Conservation (phyloP, 2,113 vertebrate species). For the Laticauda colubrina region DNA sequence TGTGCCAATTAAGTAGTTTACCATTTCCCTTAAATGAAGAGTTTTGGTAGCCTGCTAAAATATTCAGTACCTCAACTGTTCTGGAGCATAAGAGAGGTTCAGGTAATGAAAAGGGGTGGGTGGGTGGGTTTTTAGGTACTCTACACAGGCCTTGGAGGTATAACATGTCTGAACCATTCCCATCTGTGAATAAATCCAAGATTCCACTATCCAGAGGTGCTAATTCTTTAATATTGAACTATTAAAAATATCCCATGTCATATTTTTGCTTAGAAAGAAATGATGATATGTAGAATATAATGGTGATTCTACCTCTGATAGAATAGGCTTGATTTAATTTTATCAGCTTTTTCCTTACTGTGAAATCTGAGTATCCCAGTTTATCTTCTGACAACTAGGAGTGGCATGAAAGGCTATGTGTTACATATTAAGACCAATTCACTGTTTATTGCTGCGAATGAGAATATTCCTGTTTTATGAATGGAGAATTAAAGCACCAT, state of each 20-base stretch:
- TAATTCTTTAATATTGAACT: constrained; percentile 36
- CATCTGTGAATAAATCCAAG: constrained; percentile 35
- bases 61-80: constrained; percentile 53
- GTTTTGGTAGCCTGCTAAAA: constrained; percentile 42
- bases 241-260: not conserved
- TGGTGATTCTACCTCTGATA: constrained; percentile 46
- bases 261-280: constrained; percentile 35
- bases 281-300: constrained; percentile 21
- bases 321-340: constrained; percentile 9
- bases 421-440: constrained; percentile 9
- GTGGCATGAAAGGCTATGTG: not conserved
- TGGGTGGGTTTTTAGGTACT: constrained; percentile 49
- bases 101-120: constrained; percentile 25
- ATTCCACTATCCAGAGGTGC: constrained; percentile 40
- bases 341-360: constrained; percentile 14
- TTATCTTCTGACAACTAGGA: not conserved
- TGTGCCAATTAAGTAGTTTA: constrained; percentile 58
- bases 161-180: constrained; percentile 47
- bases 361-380: constrained; percentile 20
- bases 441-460: not conserved
- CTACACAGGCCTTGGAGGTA: constrained; percentile 53
- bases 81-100: constrained; percentile 48
- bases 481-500: constrained; percentile 11
- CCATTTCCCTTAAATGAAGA: constrained; percentile 48
- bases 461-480: not conserved